A percentile compares a stretch with the other conserved stretches of the same genome.
Conservation (phyloP, 92 coral and sea anemone genomes). For the Ricordea florida region DNA sequence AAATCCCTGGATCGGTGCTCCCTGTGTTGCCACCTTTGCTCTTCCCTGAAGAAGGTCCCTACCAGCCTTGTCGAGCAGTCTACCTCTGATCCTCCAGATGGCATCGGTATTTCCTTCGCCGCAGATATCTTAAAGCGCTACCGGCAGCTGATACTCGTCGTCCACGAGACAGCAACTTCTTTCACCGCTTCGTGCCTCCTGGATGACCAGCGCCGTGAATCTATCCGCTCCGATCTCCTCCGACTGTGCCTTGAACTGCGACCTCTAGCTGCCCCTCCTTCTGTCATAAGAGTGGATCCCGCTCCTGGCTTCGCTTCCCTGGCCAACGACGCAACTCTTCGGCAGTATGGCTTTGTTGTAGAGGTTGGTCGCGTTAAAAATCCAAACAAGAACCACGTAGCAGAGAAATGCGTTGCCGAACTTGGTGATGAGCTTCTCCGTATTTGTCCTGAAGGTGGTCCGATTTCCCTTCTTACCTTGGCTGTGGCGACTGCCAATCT, state of each 20-base stretch:
- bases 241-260: slow-evolving; percentile 1
- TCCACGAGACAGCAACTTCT: neutral
- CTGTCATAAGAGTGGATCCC: too few species aligned
- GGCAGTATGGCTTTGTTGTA: too few species aligned
- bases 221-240: neutral
- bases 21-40: neutral
- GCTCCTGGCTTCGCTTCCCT: too few species aligned
- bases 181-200: neutral
- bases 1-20: neutral
- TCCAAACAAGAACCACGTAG: too few species aligned
- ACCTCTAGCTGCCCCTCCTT: neutral
- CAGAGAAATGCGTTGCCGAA: too few species aligned
- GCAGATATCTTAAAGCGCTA: slow-evolving; percentile 1
- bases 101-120: slow-evolving; percentile 2
- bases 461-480: too few species aligned
- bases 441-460: too few species aligned
- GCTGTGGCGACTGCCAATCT: too few species aligned
- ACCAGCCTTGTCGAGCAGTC: neutral
- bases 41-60: neutral
- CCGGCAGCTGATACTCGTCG: neutral
- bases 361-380: too few species aligned
- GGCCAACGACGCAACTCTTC: too few species aligned
- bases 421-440: too few species aligned
- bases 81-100: neutral
- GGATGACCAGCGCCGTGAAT: neutral